These are phyloP conservation scores for Eucera pruinosa DNA, from an alignment of 2,888 invertebrate species.

Conservation along the genomic window DNA sequence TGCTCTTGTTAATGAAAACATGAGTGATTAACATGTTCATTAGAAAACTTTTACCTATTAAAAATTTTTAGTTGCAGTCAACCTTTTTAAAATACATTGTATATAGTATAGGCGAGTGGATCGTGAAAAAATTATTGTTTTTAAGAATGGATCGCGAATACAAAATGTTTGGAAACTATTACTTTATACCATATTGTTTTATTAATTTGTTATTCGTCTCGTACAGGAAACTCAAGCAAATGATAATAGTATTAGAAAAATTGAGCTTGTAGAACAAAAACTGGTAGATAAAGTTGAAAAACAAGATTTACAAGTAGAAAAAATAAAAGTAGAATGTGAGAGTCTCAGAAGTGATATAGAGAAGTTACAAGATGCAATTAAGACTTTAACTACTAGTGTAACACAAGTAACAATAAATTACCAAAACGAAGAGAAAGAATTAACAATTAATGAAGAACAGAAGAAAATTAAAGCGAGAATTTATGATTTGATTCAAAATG, in stretches of 20 bases:
- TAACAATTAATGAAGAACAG: conserved; percentile 83
- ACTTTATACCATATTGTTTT: background rate
- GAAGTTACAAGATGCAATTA: conserved; percentile 78
- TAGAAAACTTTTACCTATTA: too few relatives aligned
- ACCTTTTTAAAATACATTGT: too few relatives aligned
- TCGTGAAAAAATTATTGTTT: too few relatives aligned
- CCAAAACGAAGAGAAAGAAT: conserved; percentile 83
- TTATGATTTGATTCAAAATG: conserved; percentile 88
- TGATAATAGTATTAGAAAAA: conserved; percentile 22
- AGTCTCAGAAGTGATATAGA: conserved; percentile 78
- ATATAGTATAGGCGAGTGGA: too few relatives aligned
- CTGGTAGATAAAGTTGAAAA: conserved; percentile 64
- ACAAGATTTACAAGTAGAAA: conserved; percentile 77
- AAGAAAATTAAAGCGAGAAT: conserved; percentile 87
- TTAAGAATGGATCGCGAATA: too few relatives aligned
- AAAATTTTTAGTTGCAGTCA: too few relatives aligned
- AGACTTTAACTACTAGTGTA: conserved; percentile 77
- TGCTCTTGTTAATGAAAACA: too few relatives aligned
- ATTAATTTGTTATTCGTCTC: conserved; percentile 22
- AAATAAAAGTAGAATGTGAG: conserved; percentile 82
- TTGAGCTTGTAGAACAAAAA: conserved; percentile 43
- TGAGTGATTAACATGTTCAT: too few relatives aligned
- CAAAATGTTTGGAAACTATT: too few relatives aligned
- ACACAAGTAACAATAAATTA: conserved; percentile 73
- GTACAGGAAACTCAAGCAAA: conserved; percentile 56